Conservation (phyloP, 2,888 invertebrate genomes). For the Synanthedon formicaeformis region DNA sequence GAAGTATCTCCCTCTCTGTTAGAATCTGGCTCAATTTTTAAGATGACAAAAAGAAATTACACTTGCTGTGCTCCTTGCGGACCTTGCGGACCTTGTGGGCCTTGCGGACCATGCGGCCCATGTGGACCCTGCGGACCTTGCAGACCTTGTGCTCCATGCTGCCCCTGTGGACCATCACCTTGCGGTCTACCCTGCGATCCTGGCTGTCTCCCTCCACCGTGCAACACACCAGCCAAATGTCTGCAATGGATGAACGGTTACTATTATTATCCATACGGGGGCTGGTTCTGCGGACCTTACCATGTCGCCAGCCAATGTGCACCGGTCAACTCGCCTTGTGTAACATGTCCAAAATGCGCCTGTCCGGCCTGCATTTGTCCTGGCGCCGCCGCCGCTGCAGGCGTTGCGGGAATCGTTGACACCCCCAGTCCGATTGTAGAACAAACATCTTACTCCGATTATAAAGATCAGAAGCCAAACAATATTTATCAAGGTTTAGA, state of each 20-base stretch:
- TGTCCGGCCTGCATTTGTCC: background rate
- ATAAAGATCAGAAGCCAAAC: background rate
- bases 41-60: background rate
- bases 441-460: background rate
- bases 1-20: background rate
- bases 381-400: background rate
- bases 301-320: constrained; percentile 35
- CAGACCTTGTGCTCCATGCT: constrained; percentile 16
- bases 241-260: constrained; percentile 52
- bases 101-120: constrained; percentile 22
- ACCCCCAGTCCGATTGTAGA: background rate
- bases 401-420: background rate
- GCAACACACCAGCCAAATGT: constrained; percentile 39
- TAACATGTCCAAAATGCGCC: constrained; percentile 3
- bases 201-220: constrained; percentile 39
- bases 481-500: background rate
- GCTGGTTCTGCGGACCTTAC: constrained; percentile 55
- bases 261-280: constrained; percentile 53
- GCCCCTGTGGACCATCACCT: constrained; percentile 23
- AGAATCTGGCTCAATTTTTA: background rate
- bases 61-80: constrained; percentile 18
- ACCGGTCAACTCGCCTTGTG: constrained; percentile 16
- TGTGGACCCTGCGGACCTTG: constrained; percentile 14
- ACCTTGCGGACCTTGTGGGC: constrained; percentile 31
- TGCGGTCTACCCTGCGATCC: constrained; percentile 18